These are phyloP conservation scores for Brachypalpus laphriformis DNA, from an alignment of 2,888 invertebrate species.

Conservation along the genomic window DNA sequence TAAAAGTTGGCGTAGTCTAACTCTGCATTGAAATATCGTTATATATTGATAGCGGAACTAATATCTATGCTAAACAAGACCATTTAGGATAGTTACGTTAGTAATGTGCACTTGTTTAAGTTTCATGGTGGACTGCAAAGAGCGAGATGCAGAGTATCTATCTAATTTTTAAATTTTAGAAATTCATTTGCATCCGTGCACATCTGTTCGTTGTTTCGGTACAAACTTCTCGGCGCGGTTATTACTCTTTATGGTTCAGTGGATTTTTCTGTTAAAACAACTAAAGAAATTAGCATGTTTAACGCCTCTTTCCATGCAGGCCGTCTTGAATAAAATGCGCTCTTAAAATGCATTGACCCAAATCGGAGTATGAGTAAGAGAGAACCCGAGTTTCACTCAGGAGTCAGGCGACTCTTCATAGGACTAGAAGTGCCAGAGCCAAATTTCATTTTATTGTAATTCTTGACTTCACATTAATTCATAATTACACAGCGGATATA, in stretches of 20 bases:
- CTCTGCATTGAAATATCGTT: not conserved
- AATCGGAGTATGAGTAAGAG: not conserved
- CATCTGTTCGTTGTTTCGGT: not conserved
- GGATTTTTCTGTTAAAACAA: conserved; percentile 9
- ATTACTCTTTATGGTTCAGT: conserved; percentile 56
- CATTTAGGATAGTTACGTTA: not conserved
- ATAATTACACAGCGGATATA: too few species aligned
- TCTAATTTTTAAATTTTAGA: not conserved
- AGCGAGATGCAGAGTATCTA: not conserved
- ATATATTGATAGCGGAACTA: conserved; percentile 14
- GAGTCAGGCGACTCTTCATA: too few species aligned
- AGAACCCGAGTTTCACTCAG: not conserved
- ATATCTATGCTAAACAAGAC: conserved; percentile 16
- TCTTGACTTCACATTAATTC: too few species aligned
- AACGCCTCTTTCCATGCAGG: conserved; percentile 34
- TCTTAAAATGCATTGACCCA: not conserved
- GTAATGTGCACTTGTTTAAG: not conserved
- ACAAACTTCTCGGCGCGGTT: conserved; percentile 34
- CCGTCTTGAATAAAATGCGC: conserved; percentile 10
- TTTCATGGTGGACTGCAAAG: not conserved
- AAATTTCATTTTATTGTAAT: not conserved
- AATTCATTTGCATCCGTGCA: not conserved
- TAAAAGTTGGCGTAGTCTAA: conserved; percentile 27
- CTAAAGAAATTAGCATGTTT: conserved; percentile 47
- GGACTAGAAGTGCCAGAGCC: not conserved